Percentiles rank a stretch among this genome's conserved stretches.
These are phyloP conservation scores for Dryobotodes eremita DNA, from an alignment of 2,888 invertebrate genomes.

Conservation along the genomic window DNA sequence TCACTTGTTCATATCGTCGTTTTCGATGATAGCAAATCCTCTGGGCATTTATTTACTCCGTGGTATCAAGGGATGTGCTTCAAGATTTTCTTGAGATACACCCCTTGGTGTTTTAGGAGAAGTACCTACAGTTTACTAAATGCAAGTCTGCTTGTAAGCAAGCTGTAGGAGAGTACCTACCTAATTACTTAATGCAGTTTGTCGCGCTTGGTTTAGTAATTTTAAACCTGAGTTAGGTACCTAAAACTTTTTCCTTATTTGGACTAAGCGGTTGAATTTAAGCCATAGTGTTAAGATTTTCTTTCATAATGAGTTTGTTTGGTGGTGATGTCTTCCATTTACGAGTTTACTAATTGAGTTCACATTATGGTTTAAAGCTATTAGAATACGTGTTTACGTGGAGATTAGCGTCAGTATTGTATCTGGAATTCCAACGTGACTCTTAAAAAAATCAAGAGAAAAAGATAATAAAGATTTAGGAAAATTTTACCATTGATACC, in stretches of 20 bases:
- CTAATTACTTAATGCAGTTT: neutral
- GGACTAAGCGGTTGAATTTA: constrained; percentile 9
- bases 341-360: neutral
- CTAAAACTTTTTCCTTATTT: constrained; percentile 29
- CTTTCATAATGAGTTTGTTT: neutral
- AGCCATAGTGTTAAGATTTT: constrained; percentile 17
- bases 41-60: constrained; percentile 41
- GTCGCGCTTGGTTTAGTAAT: neutral
- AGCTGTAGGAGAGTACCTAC: too few relatives aligned
- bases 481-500: constrained; percentile 8
- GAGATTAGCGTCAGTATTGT: neutral
- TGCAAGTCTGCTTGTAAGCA: neutral
- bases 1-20: constrained; percentile 58
- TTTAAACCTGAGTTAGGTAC: neutral
- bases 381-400: neutral
- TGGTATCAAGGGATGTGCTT: neutral
- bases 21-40: constrained; percentile 56
- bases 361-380: neutral
- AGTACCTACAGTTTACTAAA: neutral
- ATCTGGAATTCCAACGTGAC: neutral
- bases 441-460: neutral
- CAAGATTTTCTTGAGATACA: neutral
- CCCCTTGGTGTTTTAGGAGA: neutral
- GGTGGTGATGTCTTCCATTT: constrained; percentile 27
- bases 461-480: neutral